Base-by-base conservation (phyloP, 2,113 vertebrate species). In the Bujurquina vittata region DNA sequence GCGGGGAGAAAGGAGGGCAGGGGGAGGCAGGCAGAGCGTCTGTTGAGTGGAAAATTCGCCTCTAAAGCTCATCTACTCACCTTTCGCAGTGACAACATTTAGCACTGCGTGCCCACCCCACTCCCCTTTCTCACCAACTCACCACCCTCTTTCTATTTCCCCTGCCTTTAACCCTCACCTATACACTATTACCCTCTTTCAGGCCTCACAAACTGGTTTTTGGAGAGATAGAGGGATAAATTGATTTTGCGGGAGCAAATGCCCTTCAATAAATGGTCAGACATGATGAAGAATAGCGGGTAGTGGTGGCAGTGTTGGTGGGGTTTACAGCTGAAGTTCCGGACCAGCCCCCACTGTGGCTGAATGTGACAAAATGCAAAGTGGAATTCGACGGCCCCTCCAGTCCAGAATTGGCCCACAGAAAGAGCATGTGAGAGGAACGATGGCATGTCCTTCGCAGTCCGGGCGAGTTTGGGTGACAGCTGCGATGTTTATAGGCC, bases 401-500 rank as follows among this genome's bases (percentile, higher is more conserved):
- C 90, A 77, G 87, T 95, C 94, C 96, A 96, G 96, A 97, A 97
- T 95, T 95, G 95, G 93, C 95, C 95, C 15, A 77, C 60, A 84
- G 92, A 93, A 90, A 88, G 92, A 95, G 93, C 94, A 96, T 96
- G 95, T 94, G 94, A 96, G 96, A 95, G 94, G 89, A 88, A 91
- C 92, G 93, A 95, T 96, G 96, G 96, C 94, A 97, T 96, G 96
- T 96, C 94, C 96, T 95, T 94, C 92, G 92, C 93, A 88, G 93
- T 93, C 93, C 94, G 3, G 29, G 83, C 95, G 77, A 92, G 94
- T 80, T 92, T 95, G 94, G 94, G 90, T 97, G 97, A 97, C 97
- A 98, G 96, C 96, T 98, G 96, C 96, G 92, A 97, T 97, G 97
- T 98, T 97, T 96, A 97, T 96, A 96, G 94, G 91, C 92, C 87